Base-by-base conservation (phyloP, 2,797 vertebrate species). In the Macropodus opercularis region DNA sequence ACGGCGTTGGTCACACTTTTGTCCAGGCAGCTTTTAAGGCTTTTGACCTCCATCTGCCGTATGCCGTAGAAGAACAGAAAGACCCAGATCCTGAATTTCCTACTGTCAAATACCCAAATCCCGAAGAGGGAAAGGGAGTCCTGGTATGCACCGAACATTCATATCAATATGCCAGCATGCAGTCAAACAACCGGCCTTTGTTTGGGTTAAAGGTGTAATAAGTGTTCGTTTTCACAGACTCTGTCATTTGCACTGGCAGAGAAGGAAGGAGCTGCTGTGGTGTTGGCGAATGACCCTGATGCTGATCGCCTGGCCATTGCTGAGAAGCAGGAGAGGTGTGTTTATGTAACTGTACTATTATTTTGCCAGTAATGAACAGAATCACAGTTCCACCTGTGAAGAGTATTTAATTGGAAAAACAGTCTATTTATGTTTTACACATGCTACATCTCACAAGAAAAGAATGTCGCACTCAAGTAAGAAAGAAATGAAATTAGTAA, bases 271-370 rank as follows among this genome's bases (percentile, higher is more conserved):
- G 94, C 96, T 54, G 86, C 79, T 67, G 89, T 98, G 31, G 87
- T 99, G 81, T 81, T 99, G 82, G 97, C 98, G 6, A 99, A 99
- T 43, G 98, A 99, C 75, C 98, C 98, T 3, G 98, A 99, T 67
- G 97, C 96, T 35, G 98, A 99, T 83, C 94, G 98, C 34, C 93
- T 99, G 60, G 96, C 96, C 38, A 84, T 96, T 35, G 97, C 97
- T 49, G 97, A 99, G 85, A 97, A 94, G 66, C 95, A 95, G 84
- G 89, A 93, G 63, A 94, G 94, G 97, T 84, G 15, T 46, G 44
- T 59, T 15, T 40, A 7, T 58, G 48, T 64, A 6, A 9, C 6
- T 46, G 24, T 43, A 49, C 17, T 64, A 22, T 27, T 12, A 8
- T 18, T 14, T 44, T 32, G 17, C 17, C 42, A 10, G 17, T 12